These are phyloP conservation scores for Margaritifera margaritifera DNA, from an alignment of 2,888 invertebrate species.

Conservation along the genomic window DNA sequence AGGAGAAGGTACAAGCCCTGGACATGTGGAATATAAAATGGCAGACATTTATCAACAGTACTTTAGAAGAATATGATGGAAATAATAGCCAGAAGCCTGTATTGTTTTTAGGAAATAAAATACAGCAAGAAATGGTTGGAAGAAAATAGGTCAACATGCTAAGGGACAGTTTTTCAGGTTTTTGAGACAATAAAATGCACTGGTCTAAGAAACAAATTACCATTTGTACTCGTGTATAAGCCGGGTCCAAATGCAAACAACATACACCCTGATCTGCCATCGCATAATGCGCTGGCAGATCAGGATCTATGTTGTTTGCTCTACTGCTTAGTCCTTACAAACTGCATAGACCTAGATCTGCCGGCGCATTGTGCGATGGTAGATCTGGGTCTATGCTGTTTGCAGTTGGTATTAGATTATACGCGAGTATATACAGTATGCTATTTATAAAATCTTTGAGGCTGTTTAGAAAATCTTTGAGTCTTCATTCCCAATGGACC, in stretches of 20 bases:
- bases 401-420: too few relatives aligned
- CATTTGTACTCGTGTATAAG: too few relatives aligned
- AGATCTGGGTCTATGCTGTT: too few relatives aligned
- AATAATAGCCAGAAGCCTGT: background rate
- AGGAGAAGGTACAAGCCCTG: slow-evolving; percentile 35
- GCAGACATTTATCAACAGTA: slow-evolving; percentile 32
- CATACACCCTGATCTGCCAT: too few relatives aligned
- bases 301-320: too few relatives aligned
- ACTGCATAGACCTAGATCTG: too few relatives aligned
- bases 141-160: background rate
- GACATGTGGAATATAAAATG: slow-evolving; percentile 42
- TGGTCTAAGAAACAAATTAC: slow-evolving; percentile 1
- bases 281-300: too few relatives aligned
- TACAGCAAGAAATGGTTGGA: background rate
- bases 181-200: too few relatives aligned
- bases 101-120: background rate
- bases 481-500: slow-evolving; percentile 1
- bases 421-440: too few relatives aligned
- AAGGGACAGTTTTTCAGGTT: background rate
- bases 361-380: too few relatives aligned
- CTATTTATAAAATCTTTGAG: background rate
- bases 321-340: too few relatives aligned
- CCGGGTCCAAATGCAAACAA: too few relatives aligned
- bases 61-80: background rate
- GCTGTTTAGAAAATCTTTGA: slow-evolving; percentile 1